Evolutionary conservation across 2,113 vertebrate genomes (phyloP), one percentile per base, ranked within the genome.

Genomic region (Microtus oregoni): DNA sequence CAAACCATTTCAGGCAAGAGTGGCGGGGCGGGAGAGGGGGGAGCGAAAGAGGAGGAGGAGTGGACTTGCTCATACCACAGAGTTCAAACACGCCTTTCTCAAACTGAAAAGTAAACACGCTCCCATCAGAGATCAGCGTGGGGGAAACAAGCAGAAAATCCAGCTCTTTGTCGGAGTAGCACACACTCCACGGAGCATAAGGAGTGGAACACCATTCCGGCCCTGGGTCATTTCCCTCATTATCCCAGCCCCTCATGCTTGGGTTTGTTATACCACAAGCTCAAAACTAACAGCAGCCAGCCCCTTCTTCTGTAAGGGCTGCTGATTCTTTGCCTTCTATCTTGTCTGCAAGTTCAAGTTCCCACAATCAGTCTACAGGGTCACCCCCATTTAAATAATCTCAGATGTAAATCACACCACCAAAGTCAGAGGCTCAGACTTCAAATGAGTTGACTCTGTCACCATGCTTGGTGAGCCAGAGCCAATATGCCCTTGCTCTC

Each of bases 71-170:
- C 98, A 94, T 87, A 92, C 97, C 10, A 7, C 93, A 97, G 93
- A 98, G 98, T 98, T 97, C 97, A 94, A 98, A 96, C 93, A 94
- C 72, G 65, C 89, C 94, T 94, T 95, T 98, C 96, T 87, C 96
- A 97, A 97, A 97, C 97, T 88, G 73, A 98, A 98, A 98, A 98
- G 98, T 98, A 98, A 98, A 98, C 98, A 98, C 87, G 86, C 89
- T 68, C 98, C 98, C 98, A 98, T 98, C 98, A 98, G 92, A 15
- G 38, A 97, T 98, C 98, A 98, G 92, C 24, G 38, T 75, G 91
- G 95, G 93, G 91, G 95, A 97, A 96, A 97, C 97, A 94, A 97
- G 90, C 96, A 89, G 50, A 94, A 98, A 98, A 97, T 92, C 90
- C 94, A 32, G 92, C 97, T 92, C 97, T 97, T 92, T 95, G 96